These are phyloP conservation scores for Corvus moneduloides DNA, from an alignment of 2,113 vertebrate genomes.

Conservation along the genomic window DNA sequence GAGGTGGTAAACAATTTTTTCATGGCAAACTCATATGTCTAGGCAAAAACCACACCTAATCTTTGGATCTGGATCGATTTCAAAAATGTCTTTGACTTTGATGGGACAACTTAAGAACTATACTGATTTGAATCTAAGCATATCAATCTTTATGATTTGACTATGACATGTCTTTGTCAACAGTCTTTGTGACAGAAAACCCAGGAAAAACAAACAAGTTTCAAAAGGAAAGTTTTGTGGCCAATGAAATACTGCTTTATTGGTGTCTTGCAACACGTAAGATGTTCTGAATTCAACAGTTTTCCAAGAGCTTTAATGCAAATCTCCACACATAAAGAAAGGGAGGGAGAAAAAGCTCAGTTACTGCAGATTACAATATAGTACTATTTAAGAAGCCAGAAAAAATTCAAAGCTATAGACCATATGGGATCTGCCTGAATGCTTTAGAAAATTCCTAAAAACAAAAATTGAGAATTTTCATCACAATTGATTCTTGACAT, in stretches of 20 bases:
- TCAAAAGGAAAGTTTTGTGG: neutral
- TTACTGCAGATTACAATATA: neutral
- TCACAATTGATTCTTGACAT: slow-evolving; percentile 59
- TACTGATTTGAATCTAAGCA: neutral
- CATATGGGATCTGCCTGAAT: neutral
- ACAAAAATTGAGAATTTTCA: slow-evolving; percentile 49
- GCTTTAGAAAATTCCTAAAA: slow-evolving; percentile 30
- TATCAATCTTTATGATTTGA: neutral
- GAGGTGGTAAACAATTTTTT: neutral
- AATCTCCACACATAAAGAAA: neutral
- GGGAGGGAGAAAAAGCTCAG: neutral
- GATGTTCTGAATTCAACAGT: neutral
- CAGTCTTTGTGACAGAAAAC: neutral
- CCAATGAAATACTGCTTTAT: neutral
- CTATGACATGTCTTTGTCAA: neutral
- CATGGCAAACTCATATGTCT: neutral
- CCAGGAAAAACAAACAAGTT: neutral
- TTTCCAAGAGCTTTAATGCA: neutral
- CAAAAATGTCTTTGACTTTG: neutral
- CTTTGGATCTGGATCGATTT: neutral
- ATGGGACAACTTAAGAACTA: neutral
- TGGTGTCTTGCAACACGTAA: neutral
- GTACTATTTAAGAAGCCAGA: neutral
- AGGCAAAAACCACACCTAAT: neutral
- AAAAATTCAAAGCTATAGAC: neutral